phyloP scores from a whole-genome alignment of 2,113 vertebrate genomes.

The Fulica atra region DNA sequence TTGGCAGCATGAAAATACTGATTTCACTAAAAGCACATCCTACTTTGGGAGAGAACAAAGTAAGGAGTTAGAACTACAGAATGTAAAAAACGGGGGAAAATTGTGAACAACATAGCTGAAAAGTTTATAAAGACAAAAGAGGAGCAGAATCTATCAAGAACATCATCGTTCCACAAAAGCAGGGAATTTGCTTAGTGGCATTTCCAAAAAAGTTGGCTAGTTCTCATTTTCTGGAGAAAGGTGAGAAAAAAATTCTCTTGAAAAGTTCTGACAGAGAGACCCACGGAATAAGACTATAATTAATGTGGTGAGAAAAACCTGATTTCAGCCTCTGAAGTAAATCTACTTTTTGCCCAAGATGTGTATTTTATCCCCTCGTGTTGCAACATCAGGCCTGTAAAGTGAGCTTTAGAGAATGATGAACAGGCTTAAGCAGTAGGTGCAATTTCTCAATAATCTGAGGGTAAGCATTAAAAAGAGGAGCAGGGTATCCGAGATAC shows the following conservation, averaged over 20 bases:
- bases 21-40: not conserved
- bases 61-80: not conserved
- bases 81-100: not conserved
- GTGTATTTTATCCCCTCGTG: not conserved
- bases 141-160: not conserved
- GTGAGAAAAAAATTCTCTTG: not conserved
- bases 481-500: not conserved
- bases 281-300: not conserved
- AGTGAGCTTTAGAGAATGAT: not conserved
- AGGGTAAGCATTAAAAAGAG: not conserved
- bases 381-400: not conserved
- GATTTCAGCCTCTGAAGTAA: not conserved
- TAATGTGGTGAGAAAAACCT: not conserved
- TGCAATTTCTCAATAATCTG: not conserved
- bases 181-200: not conserved
- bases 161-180: not conserved
- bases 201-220: not conserved
- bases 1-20: not conserved
- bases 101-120: not conserved
- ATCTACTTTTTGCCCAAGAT: not conserved
- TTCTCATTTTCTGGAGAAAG: not conserved
- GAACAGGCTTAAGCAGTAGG: not conserved
- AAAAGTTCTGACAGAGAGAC: not conserved
- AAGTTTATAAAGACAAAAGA: not conserved
- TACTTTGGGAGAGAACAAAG: not conserved